phyloP scores from a whole-genome alignment of 2,888 invertebrate genomes.

The Clunio marinus region DNA sequence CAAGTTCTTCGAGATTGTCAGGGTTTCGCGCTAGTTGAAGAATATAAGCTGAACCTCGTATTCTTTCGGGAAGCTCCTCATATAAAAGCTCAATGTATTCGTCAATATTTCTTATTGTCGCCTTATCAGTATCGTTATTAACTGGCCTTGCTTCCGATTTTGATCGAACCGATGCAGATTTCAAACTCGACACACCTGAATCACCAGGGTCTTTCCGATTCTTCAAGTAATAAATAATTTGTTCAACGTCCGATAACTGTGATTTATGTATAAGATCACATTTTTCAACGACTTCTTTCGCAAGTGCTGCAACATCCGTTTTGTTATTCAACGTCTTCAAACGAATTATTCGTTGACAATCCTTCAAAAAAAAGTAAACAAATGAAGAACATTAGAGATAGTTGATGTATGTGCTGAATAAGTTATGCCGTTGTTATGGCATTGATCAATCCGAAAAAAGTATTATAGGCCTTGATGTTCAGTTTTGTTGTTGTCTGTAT shows the following conservation, averaged over 20 bases:
- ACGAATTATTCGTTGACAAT: conserved; percentile 77
- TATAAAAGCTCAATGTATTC: conserved; percentile 94
- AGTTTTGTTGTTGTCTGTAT: conserved; percentile 22
- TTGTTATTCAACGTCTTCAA: conserved; percentile 73
- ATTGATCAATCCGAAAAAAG: conserved; percentile 31
- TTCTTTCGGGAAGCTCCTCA: conserved; percentile 90
- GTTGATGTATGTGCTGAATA: conserved; percentile 12
- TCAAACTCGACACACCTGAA: conserved; percentile 43
- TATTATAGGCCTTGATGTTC: conserved; percentile 26
- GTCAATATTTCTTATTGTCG: conserved; percentile 78
- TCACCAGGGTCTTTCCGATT: conserved; percentile 60
- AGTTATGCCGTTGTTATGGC: conserved; percentile 38
- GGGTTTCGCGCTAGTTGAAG: conserved; percentile 88
- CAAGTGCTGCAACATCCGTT: conserved; percentile 73
- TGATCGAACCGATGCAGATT: conserved; percentile 35
- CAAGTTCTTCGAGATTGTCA: conserved; percentile 88
- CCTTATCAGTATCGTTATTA: conserved; percentile 43
- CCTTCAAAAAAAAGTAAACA: conserved; percentile 49
- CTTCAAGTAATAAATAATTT: conserved; percentile 80
- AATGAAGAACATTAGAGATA: conserved; percentile 14
- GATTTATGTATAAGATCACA: conserved; percentile 80
- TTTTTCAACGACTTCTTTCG: conserved; percentile 78
- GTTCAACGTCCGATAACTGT: conserved; percentile 78
- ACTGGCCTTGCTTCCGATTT: conserved; percentile 24
- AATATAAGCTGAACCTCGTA: conserved; percentile 85